phyloP scores from a whole-genome alignment of 2,888 invertebrate genomes.

The Sinodicranocentrus sp. region DNA sequence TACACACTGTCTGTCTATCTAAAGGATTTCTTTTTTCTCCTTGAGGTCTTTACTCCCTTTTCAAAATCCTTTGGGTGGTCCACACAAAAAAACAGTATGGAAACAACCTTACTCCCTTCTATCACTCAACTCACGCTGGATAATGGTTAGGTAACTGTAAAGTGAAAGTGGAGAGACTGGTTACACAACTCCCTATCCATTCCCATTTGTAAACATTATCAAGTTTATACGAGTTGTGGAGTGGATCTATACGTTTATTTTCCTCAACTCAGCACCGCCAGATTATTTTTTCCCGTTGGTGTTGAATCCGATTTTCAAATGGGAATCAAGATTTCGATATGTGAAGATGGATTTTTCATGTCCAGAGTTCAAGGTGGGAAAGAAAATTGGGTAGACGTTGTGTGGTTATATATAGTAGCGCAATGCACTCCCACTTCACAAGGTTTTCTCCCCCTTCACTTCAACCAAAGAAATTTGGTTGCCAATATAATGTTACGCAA shows the following conservation, averaged over 20 bases:
- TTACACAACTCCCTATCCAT: constrained; percentile 36
- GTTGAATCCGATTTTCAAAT: constrained; percentile 43
- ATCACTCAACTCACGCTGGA: constrained; percentile 30
- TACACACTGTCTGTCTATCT: constrained; percentile 22
- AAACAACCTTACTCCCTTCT: constrained; percentile 22
- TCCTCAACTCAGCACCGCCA: constrained; percentile 4
- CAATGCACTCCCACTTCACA: constrained; percentile 10
- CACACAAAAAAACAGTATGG: constrained; percentile 18
- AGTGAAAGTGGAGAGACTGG: constrained; percentile 33
- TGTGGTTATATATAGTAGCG: neutral
- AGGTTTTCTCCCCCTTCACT: neutral
- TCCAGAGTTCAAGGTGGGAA: constrained; percentile 57
- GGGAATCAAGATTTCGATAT: constrained; percentile 41
- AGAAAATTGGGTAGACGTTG: constrained; percentile 37
- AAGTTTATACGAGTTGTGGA: neutral
- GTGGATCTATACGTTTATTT: constrained; percentile 6
- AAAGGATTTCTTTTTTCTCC: constrained; percentile 47
- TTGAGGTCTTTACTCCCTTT: no score
- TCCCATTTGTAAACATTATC: constrained; percentile 57
- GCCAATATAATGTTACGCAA: constrained; percentile 57
- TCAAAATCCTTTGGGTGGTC: constrained; percentile 60
- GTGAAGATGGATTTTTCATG: constrained; percentile 58
- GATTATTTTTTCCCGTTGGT: constrained; percentile 29
- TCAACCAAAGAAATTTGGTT: constrained; percentile 45
- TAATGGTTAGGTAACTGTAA: constrained; percentile 56